Base-by-base conservation (phyloP, 35 echinoderm and acorn worm species). In the Nesometra sesokonis region DNA sequence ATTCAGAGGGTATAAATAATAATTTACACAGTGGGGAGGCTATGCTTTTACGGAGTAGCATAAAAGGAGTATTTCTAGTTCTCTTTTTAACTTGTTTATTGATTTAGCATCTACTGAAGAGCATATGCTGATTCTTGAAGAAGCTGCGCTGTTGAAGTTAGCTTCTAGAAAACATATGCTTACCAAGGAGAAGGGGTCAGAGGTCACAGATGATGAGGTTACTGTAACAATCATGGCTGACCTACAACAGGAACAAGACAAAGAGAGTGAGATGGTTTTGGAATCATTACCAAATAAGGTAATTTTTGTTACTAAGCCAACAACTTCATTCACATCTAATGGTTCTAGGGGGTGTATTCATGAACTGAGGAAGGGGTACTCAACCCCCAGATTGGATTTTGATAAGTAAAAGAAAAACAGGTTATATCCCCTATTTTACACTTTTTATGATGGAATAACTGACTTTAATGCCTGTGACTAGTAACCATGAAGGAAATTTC, bases 201-300 rank as follows among this genome's bases (percentile, higher is more conserved):
- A 85, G 29, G 92, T 92, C 30, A 90, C 21, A 4, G 30, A 46
- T 67, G 95, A 93, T 87, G 90, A 94, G 13, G 85, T 90, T 11
- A 88, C 91, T 0, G 85, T 98, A 5, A 94, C 86, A 37, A 91
- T 98, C 77, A 94, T 98, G 89, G 95, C 95, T 77, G 95, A 98
- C 77, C 82, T 98, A 11, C 95, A 98, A 47, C 86, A 94, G 31
- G 92, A 98, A 78, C 95, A 98, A 76, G 92, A 93, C 52, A 98
- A 89, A 47, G 95, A 98, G 84, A 91, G 95, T 94, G 95, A 98
- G 47, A 57, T 79, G 29, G 35, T 98, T 27, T 33, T 93, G 0
- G 77, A 91, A 57, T 81, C 86, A 39, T 85, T 98, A 52, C 89
- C 93, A 39, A 90, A 98, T 86, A 93, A 94, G 92, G 95, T 94